Base-by-base conservation (phyloP, 2,888 invertebrate genomes). In the Latheticus oryzae region DNA sequence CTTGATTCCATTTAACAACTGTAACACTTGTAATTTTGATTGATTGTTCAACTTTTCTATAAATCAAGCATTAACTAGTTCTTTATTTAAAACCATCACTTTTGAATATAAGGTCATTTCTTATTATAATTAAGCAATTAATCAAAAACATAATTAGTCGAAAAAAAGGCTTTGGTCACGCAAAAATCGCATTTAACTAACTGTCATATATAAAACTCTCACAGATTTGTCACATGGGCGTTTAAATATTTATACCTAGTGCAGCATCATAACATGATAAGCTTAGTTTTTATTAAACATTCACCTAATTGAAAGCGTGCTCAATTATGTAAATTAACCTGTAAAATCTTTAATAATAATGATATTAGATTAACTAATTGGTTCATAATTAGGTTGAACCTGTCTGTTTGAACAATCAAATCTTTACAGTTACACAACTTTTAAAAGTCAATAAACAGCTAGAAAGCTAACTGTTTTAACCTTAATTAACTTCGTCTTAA, bases 391-490 rank as follows among this genome's bases (percentile, higher is more conserved):
- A 47, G 47, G 16, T 15, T 47, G 47, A 47, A 47, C 33, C 16
- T 47, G 45, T 30, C 33, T 24, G 23, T 47, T 33, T 33, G 24
- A 47, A 47, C 47, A 47, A 47, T 51, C 19, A 30, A 40, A 28
- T 38, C 23, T 51, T 35, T 48, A 38, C 37, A 51, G 51, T 51
- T 51, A 52, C 52, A 19, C 47, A 40, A 42, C 28, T 15, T 37
- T 48, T 5, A 17, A 33, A 21, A 11, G 45, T 37, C 48, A 26
- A 47, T 45, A 54, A 32, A 53, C 53, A 47, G 23, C 33, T 40
- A 48, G 55, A 55, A 55, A 55, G 55, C 42, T 45, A 45, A 55
- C 48, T 35, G 45, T 55, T 55, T 48, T 40, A 55, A 55, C 55
- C 55, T 55, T 48, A 55, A 55, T 55, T 55, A 55, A 55, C 55